Conservation (phyloP, 2,113 vertebrate species). For the Erinaceus europaeus region DNA sequence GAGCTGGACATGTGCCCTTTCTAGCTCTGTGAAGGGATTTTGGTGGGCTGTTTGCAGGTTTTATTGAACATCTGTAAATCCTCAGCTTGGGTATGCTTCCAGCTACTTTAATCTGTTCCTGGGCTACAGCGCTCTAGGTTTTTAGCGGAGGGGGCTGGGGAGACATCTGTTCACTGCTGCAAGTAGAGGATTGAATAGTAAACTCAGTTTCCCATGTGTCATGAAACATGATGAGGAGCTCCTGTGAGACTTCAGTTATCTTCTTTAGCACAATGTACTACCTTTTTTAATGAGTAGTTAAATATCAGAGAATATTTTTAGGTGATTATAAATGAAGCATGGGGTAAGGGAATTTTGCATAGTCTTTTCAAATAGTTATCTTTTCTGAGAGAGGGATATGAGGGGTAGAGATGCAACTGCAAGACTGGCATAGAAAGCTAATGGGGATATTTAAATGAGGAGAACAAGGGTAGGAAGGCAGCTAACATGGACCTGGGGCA, state of each 20-base stretch:
- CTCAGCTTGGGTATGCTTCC: conserved; percentile 45
- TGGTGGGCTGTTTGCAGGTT: conserved; percentile 41
- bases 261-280: not conserved
- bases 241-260: not conserved
- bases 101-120: conserved; percentile 52
- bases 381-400: not conserved
- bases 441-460: not conserved
- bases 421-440: not conserved
- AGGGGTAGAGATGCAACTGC: not conserved
- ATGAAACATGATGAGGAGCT: not conserved
- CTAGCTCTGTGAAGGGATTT: conserved; percentile 29
- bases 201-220: not conserved
- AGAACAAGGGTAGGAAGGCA: not conserved
- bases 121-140: conserved; percentile 34
- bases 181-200: not conserved
- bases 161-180: conserved; percentile 29
- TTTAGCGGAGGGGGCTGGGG: not conserved
- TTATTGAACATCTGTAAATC: conserved; percentile 70
- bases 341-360: not conserved
- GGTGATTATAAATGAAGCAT: not conserved
- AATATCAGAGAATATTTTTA: not conserved
- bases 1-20: conserved; percentile 52
- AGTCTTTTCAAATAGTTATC: not conserved
- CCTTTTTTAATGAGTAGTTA: not conserved
- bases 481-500: rapidly evolving